Evolutionary conservation across 2,888 invertebrate species (phyloP).

Genomic region (Drosophila barbarae): DNA sequence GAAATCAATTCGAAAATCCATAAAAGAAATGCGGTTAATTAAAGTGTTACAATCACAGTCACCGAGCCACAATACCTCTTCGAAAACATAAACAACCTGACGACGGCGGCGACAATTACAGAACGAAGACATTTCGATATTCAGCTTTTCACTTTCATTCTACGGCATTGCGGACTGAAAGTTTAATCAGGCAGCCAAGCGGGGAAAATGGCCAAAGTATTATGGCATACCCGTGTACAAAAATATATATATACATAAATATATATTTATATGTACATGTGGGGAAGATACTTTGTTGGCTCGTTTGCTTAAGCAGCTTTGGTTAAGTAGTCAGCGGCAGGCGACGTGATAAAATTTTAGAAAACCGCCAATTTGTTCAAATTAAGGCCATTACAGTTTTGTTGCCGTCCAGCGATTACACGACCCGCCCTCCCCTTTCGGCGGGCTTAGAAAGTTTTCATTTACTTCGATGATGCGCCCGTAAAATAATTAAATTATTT

Average conservation of each 20-base stretch:
- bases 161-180: conserved; percentile 40
- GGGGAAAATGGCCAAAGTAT: conserved; percentile 42
- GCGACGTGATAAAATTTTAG: conserved; percentile 74
- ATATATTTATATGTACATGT: background rate
- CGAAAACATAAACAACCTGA: conserved; percentile 11
- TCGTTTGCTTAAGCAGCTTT: conserved; percentile 48
- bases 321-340: conserved; percentile 43
- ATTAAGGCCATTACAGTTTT: conserved; percentile 64
- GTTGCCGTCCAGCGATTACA: conserved; percentile 48
- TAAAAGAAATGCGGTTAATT: conserved; percentile 2
- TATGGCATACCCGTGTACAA: conserved; percentile 32
- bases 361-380: conserved; percentile 68
- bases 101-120: conserved; percentile 16
- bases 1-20: background rate
- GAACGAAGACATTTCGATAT: conserved; percentile 35
- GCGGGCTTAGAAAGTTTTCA: conserved; percentile 59
- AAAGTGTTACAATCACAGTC: conserved; percentile 6
- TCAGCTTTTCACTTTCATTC: conserved; percentile 70
- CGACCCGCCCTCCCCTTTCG: conserved; percentile 22
- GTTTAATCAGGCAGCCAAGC: conserved; percentile 51
- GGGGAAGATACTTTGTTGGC: conserved; percentile 32
- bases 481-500: conserved; percentile 40
- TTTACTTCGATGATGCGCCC: conserved; percentile 27
- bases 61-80: background rate
- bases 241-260: conserved; percentile 5